Percentiles rank a stretch among this genome's conserved stretches.
Conservation (phyloP, 2,113 vertebrate genomes). For the Sorex araneus region DNA sequence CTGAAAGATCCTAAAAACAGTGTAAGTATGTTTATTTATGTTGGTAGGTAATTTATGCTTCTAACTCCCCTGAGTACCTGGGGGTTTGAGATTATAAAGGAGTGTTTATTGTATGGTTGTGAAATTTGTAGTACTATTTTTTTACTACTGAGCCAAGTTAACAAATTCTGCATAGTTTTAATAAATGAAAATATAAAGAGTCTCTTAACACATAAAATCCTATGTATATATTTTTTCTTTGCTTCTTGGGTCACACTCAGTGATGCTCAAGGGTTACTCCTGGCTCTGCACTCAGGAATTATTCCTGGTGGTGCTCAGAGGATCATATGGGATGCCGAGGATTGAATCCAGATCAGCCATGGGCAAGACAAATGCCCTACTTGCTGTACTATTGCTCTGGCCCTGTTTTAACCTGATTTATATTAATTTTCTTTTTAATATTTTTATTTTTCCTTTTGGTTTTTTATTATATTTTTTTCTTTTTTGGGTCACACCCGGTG, state of each 20-base stretch:
- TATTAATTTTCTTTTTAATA: conserved; percentile 21
- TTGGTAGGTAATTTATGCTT: conserved; percentile 34
- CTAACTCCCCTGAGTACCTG: neutral
- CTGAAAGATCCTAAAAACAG: conserved; percentile 99
- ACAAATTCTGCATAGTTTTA: neutral
- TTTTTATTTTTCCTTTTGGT: too few relatives aligned
- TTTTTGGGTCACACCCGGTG: too few relatives aligned
- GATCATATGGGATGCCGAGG: too few relatives aligned
- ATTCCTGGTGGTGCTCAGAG: too few relatives aligned
- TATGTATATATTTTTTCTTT: neutral
- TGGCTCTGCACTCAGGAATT: too few relatives aligned
- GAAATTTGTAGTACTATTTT: neutral
- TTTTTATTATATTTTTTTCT: too few relatives aligned
- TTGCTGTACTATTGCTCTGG: too few relatives aligned
- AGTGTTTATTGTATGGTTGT: neutral
- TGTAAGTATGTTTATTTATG: conserved; percentile 89
- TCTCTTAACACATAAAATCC: conserved; percentile 29
- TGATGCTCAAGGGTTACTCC: too few relatives aligned
- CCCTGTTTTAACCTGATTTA: neutral
- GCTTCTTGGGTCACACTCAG: too few relatives aligned
- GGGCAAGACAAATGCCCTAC: too few relatives aligned
- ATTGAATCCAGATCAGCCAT: too few relatives aligned
- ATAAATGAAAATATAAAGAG: neutral
- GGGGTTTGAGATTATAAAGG: neutral
- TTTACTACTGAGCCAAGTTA: neutral